Base-by-base conservation (phyloP, 2,888 invertebrate species). In the Dorcus parallelipipedus region DNA sequence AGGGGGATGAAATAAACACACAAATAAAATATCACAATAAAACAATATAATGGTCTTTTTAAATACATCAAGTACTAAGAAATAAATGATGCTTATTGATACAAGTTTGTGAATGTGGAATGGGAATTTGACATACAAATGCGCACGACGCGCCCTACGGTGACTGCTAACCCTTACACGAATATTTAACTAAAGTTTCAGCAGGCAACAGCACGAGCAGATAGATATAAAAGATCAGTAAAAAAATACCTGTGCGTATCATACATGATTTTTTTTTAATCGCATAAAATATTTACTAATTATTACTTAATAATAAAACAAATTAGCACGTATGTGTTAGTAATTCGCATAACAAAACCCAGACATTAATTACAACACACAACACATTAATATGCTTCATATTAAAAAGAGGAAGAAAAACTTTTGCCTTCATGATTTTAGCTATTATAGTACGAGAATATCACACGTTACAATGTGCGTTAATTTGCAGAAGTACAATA, bases 11-110 rank as follows among this genome's bases (percentile, higher is more conserved):
- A 63, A 68, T 61, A 68, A 69, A 65, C 64, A 67, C 64, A 63
- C 65, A 65, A 64, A 64, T 66, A 68, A 70, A 70, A 68, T 71
- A 70, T 73, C 73, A 71, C 72, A 71, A 71, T 72, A 72, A 73
- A 73, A 73, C 70, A 73, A 71, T 73, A 70, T 71, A 71, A 72
- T 72, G 71, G 71, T 72, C 71, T 72, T 71, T 67, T 62, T 69
- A 69, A 73, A 73, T 74, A 75, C 75, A 75, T 73, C 73, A 69
- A 75, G 69, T 74, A 68, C 65, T 72, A 73, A 72, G 54, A 54
- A 58, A 66, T 63, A 64, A 64, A 64, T 66, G 63, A 68, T 65
- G 65, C 54, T 58, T 65, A 67, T 62, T 67, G 62, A 69, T 69
- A 68, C 64, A 69, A 59, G 66, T 59, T 53, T 67, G 68, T 71